Evolutionary conservation across 1,140 invertebrate species (phyloP).

Genomic region (Stenopsyche tienmushanensis): DNA sequence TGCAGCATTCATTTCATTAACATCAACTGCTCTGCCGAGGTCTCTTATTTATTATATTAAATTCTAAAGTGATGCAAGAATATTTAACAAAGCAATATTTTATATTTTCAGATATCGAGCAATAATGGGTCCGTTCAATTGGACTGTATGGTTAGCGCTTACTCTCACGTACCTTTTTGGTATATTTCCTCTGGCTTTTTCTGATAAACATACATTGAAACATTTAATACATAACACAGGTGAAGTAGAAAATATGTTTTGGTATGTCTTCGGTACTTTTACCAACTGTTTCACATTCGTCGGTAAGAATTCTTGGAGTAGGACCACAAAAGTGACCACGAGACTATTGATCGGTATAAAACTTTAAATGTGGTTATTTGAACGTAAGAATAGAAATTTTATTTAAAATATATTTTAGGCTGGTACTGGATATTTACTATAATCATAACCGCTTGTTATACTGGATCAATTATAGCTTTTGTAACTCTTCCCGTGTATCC

Average conservation of each 20-base stretch:
- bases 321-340: constrained; percentile 66
- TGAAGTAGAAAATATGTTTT: constrained; percentile 74
- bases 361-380: constrained; percentile 29
- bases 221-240: constrained; percentile 65
- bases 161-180: constrained; percentile 68
- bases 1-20: constrained; percentile 70
- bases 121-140: constrained; percentile 78
- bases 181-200: constrained; percentile 69
- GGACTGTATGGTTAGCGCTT: constrained; percentile 71
- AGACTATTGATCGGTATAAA: constrained; percentile 65
- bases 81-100: constrained; percentile 6
- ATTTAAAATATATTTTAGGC: constrained; percentile 50
- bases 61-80: not conserved
- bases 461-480: constrained; percentile 77
- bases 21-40: constrained; percentile 73
- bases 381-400: constrained; percentile 5
- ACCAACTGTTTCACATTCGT: constrained; percentile 75
- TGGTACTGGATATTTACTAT: constrained; percentile 80
- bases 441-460: constrained; percentile 76
- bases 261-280: constrained; percentile 80
- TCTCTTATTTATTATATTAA: constrained; percentile 43
- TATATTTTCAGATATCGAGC: constrained; percentile 65
- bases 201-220: constrained; percentile 63
- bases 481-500: constrained; percentile 73
- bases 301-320: constrained; percentile 67